Evolutionary conservation across 2,113 vertebrate species (phyloP), one percentile per base, ranked within the genome.

Genomic region (Chaetops frenatus): DNA sequence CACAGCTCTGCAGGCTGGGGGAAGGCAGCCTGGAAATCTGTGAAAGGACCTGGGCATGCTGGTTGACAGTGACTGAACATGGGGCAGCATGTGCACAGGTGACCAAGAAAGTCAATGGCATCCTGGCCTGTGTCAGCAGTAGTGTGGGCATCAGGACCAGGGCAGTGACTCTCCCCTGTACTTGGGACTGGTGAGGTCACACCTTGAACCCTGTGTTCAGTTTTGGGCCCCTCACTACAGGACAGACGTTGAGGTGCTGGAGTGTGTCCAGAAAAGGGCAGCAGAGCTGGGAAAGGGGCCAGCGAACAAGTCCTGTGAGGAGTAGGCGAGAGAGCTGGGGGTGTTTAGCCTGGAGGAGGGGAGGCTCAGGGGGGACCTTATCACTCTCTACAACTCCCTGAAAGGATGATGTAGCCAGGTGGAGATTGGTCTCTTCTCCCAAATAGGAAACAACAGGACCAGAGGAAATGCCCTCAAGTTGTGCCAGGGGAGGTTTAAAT

Each of bases 51-150:
- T 79, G 14, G 6, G 14, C 4, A 2, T 58, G 36, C 28, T 84
- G 17, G 24, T 22, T 72, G 51, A 8, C 29, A 42, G 25, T 14
- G 11, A 2, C 24, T 38, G 44, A 51, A 38, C 36, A 11, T 22
- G 50, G 38, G 8, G 8, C 36, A 57, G 7, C 0, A 0, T 71
- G 24, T 65, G 44, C 45, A 36, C 58, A 72, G n/a, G 24, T 51
- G 51, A 24, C n/a, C 58, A 35, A 23, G 51, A 31, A 65, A 15
- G 51, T 33, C 58, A 65, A 0, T 58, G 58, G 7, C 21, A 31
- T 40, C 8, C 7, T 79, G 58, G 17, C 3, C 38, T 72, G 21
- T 72, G 38, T 58, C 73, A 79, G 57, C 36, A 51, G 27, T 21
- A 44, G 57, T n/a, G 44, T 71, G 65, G 50, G 11, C 50, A 78